A percentile compares a stretch with the other conserved stretches of the same genome.
These are phyloP conservation scores for Indri indri DNA, from an alignment of 2,113 vertebrate species.

Conservation along the genomic window DNA sequence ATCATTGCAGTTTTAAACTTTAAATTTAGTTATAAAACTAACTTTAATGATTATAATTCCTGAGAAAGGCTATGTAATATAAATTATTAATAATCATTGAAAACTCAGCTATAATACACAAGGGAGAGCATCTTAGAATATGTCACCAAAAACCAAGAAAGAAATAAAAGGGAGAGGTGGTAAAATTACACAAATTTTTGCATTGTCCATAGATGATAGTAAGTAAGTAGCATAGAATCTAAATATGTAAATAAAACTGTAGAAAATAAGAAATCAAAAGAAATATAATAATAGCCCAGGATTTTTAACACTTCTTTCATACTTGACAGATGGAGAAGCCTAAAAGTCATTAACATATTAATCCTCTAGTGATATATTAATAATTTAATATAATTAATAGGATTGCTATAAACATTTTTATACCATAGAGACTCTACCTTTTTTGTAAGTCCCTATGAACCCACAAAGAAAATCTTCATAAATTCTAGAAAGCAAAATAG, in stretches of 20 bases:
- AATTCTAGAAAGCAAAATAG: not conserved
- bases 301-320: not conserved
- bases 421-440: not conserved
- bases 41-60: not conserved
- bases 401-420: not conserved
- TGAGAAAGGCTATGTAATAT: not conserved
- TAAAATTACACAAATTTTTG: not conserved
- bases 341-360: not conserved
- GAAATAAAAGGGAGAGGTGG: not conserved
- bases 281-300: not conserved
- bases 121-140: not conserved
- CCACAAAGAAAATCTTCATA: constrained; percentile 1
- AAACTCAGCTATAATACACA: not conserved
- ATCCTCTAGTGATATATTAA: not conserved
- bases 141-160: not conserved
- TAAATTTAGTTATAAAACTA: not conserved
- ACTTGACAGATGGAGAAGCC: not conserved
- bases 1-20: not conserved
- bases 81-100: not conserved
- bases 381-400: not conserved
- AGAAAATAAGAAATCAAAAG: not conserved
- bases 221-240: not conserved
- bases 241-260: not conserved
- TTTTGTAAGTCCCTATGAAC: not conserved
- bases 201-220: not conserved